A percentile compares a stretch with the other conserved stretches of the same genome.
These are phyloP conservation scores for Carapus acus DNA, from an alignment of 2,797 vertebrate genomes.

Conservation along the genomic window DNA sequence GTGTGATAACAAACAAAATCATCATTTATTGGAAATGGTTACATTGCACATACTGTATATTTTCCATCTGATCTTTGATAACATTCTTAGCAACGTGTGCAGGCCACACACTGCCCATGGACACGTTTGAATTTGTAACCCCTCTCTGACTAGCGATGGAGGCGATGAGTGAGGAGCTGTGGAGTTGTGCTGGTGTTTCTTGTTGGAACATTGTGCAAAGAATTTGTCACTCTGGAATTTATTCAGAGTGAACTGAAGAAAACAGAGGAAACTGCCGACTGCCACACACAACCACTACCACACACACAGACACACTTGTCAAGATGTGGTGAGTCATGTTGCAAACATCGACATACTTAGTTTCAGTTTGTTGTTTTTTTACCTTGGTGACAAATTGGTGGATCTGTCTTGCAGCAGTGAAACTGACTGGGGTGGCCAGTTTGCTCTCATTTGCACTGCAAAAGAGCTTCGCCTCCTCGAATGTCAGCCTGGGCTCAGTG, in stretches of 20 bases:
- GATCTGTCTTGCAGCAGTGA: slow-evolving; percentile 66
- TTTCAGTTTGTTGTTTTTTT: slow-evolving; percentile 12
- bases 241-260: too few species aligned
- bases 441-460: slow-evolving; percentile 79
- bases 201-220: not conserved
- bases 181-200: not conserved
- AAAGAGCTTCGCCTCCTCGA: slow-evolving; percentile 79
- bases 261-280: not conserved
- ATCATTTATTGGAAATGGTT: too few species aligned
- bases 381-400: slow-evolving; percentile 45
- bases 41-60: too few species aligned
- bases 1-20: too few species aligned
- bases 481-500: slow-evolving; percentile 69
- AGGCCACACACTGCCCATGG: not conserved
- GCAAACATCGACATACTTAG: too few species aligned
- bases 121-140: not conserved
- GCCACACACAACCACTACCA: too few species aligned
- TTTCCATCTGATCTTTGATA: too few species aligned
- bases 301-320: too few species aligned
- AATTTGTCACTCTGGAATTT: too few species aligned
- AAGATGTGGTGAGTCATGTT: too few species aligned
- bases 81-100: too few species aligned
- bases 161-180: too few species aligned
- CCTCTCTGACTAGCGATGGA: not conserved
- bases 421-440: slow-evolving; percentile 72